Evolutionary conservation across 2,888 invertebrate genomes (phyloP).

Genomic region (Drosophila glabriapex): DNA sequence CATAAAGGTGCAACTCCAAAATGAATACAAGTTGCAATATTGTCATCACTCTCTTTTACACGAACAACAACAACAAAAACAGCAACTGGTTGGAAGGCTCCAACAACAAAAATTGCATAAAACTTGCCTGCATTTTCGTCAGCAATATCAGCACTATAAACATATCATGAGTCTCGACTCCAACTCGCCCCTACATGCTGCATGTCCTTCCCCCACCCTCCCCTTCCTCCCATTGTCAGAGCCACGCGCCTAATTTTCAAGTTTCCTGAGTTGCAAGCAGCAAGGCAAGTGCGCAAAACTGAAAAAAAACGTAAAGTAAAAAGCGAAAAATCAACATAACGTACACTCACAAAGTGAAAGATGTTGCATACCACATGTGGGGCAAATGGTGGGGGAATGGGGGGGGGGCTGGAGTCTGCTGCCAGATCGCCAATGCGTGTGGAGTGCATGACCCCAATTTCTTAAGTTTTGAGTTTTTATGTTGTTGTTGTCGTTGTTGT

Average conservation of each 20-base stretch:
- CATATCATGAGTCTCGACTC: conserved; percentile 1
- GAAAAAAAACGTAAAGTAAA: conserved; percentile 1
- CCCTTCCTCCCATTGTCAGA: conserved; percentile 17
- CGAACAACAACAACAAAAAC: background rate
- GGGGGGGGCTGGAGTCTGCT: conserved; percentile 13
- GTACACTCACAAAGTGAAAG: conserved; percentile 46
- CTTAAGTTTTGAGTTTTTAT: conserved; percentile 49
- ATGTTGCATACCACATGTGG: conserved; percentile 2
- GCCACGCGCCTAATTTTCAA: conserved; percentile 59
- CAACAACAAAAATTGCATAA: background rate
- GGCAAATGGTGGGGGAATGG: background rate
- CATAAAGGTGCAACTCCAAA: background rate
- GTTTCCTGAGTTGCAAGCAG: conserved; percentile 8
- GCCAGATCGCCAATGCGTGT: conserved; percentile 48
- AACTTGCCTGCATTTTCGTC: background rate
- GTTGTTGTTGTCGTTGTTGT: conserved; percentile 8
- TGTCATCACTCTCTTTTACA: background rate
- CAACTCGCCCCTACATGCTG: background rate
- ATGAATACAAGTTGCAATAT: background rate
- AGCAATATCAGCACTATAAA: background rate
- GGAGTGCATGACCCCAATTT: conserved; percentile 78
- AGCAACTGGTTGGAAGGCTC: background rate
- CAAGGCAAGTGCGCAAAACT: conserved; percentile 9
- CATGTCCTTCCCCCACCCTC: background rate
- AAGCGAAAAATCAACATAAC: conserved; percentile 22